Conservation (phyloP, 2,797 vertebrate species). For the Crypturellus tataupa region DNA sequence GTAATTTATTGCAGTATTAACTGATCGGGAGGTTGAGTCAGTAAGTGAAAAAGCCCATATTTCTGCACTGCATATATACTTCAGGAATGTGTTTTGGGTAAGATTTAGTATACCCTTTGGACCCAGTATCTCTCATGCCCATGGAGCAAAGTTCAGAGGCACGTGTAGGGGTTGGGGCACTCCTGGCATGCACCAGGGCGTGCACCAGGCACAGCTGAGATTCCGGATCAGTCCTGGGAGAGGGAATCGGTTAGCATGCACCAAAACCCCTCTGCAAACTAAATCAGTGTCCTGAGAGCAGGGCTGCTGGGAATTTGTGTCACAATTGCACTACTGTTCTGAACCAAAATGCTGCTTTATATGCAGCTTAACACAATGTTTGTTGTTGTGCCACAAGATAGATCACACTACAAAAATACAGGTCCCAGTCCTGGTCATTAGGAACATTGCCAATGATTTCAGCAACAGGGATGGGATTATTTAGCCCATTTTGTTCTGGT, state of each 20-base stretch:
- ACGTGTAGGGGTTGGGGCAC: background rate
- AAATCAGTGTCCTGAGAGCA: background rate
- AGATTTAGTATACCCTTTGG: background rate
- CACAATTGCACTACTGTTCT: background rate
- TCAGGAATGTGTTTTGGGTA: background rate
- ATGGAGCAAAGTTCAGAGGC: background rate
- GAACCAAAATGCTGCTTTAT: background rate
- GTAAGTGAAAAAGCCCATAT: background rate
- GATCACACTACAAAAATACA: background rate
- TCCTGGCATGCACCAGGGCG: background rate
- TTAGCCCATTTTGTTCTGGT: background rate
- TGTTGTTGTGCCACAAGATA: background rate
- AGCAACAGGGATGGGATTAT: background rate
- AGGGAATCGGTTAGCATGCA: background rate
- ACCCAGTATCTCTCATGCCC: background rate
- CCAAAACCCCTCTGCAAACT: background rate
- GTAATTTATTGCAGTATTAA: background rate
- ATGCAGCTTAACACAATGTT: background rate
- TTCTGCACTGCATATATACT: background rate
- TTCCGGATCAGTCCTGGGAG: background rate
- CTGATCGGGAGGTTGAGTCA: background rate
- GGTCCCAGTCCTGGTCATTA: background rate
- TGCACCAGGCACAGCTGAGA: too few species aligned
- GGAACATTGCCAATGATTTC: background rate
- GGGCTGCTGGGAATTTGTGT: background rate